Percentiles rank a stretch among this genome's conserved stretches.
phyloP scores from a whole-genome alignment of 2,888 invertebrate genomes.

The Ametastegia equiseti region DNA sequence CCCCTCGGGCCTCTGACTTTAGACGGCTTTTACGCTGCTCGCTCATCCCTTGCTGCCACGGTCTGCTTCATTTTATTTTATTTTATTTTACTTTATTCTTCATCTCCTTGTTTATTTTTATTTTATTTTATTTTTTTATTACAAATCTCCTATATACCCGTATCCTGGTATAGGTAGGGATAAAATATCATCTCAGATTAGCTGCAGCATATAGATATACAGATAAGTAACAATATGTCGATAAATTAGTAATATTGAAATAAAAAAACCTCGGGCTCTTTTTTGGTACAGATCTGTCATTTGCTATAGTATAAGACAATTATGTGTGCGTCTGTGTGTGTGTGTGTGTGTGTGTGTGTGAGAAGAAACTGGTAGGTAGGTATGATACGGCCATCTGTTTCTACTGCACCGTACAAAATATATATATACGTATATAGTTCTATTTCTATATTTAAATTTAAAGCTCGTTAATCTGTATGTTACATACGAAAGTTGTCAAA shows the following conservation, averaged over 20 bases:
- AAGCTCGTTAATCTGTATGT: slow-evolving; percentile 41
- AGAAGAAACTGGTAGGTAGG: too few relatives aligned
- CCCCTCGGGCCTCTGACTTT: slow-evolving; percentile 28
- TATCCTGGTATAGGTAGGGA: not conserved
- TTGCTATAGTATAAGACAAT: too few relatives aligned
- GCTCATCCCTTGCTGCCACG: not conserved
- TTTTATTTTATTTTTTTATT: not conserved
- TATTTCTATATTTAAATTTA: slow-evolving; percentile 26
- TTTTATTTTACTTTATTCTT: not conserved
- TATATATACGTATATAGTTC: too few relatives aligned
- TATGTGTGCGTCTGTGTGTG: too few relatives aligned
- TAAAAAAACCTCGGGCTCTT: not conserved
- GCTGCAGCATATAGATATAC: too few relatives aligned
- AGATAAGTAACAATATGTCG: not conserved
- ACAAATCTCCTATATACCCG: not conserved
- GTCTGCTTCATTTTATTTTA: too few relatives aligned
- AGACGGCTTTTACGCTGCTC: not conserved
- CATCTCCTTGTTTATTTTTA: not conserved
- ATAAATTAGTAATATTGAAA: not conserved
- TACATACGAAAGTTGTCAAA: not conserved
- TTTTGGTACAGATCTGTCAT: not conserved
- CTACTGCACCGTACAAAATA: not conserved
- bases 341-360: too few relatives aligned
- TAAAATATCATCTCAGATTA: too few relatives aligned
- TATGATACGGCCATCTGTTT: slow-evolving; percentile 28